phyloP scores from a whole-genome alignment of 1,140 invertebrate genomes.

The Euschistus heros region DNA sequence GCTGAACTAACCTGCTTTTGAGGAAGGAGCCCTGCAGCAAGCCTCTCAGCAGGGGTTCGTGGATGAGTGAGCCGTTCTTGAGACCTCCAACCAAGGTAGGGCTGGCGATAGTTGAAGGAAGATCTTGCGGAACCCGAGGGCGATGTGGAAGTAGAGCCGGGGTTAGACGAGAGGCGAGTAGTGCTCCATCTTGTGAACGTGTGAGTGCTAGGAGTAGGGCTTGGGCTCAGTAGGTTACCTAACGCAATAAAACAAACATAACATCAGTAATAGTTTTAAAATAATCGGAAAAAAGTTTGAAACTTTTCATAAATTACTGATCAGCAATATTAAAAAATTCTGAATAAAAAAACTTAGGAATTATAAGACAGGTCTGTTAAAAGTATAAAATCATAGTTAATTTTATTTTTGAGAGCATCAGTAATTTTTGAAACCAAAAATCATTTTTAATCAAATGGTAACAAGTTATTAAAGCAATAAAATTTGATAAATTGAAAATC shows the following conservation, averaged over 20 bases:
- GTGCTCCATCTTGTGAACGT: slow-evolving; percentile 74
- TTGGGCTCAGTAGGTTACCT: slow-evolving; percentile 34
- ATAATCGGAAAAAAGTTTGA: no score
- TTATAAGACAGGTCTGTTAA: no score
- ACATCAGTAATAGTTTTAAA: no score
- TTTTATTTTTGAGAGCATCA: no score
- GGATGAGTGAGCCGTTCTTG: slow-evolving; percentile 67
- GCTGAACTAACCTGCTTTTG: slow-evolving; percentile 34
- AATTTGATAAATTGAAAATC: no score
- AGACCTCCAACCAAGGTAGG: slow-evolving; percentile 81
- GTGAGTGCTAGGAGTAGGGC: slow-evolving; percentile 39
- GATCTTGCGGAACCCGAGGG: slow-evolving; percentile 51
- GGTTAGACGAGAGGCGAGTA: slow-evolving; percentile 65
- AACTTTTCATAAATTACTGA: no score
- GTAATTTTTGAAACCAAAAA: no score
- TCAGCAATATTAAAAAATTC: no score
- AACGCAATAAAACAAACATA: background rate
- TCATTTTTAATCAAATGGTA: no score
- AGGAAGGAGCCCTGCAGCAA: slow-evolving; percentile 42
- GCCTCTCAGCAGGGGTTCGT: slow-evolving; percentile 70
- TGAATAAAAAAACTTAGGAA: no score
- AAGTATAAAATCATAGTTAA: no score
- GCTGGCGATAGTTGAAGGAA: slow-evolving; percentile 58
- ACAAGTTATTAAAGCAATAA: no score
- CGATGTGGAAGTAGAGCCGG: slow-evolving; percentile 41